A percentile compares a stretch with the other conserved stretches of the same genome.
Conservation (phyloP, 2,113 vertebrate genomes). For the Nycticorax nycticorax region DNA sequence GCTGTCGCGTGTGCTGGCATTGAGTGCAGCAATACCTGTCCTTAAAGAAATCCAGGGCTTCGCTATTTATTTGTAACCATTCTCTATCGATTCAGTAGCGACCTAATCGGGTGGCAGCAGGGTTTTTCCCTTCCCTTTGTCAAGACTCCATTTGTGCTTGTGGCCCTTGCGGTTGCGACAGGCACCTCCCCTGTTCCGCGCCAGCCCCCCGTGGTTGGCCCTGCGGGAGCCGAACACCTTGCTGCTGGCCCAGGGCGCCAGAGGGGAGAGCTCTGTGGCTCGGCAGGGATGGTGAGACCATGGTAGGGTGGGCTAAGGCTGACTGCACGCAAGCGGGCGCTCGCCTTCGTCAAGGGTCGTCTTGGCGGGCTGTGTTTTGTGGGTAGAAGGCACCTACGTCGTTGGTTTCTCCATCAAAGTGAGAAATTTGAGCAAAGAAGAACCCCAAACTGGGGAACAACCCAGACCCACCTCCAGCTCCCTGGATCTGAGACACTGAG, state of each 20-base stretch:
- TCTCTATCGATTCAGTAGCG: accelerated
- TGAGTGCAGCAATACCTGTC: accelerated
- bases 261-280: too few relatives aligned
- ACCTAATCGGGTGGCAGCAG: accelerated
- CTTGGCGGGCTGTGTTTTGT: background rate
- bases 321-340: too few relatives aligned
- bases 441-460: background rate
- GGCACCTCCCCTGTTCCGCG: too few relatives aligned
- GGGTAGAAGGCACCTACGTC: accelerated
- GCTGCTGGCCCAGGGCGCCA: background rate
- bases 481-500: accelerated
- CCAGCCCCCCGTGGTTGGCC: background rate
- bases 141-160: accelerated
- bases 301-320: accelerated
- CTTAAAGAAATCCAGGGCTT: accelerated
- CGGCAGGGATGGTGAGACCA: accelerated
- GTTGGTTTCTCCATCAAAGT: background rate
- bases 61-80: accelerated
- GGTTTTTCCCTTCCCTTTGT: background rate
- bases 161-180: accelerated
- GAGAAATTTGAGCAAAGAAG: background rate
- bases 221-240: background rate
- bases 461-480: background rate
- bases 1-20: accelerated
- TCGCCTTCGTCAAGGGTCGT: background rate